Conservation (phyloP, 1,140 invertebrate genomes). For the Pseudachorutes palmiensis region DNA sequence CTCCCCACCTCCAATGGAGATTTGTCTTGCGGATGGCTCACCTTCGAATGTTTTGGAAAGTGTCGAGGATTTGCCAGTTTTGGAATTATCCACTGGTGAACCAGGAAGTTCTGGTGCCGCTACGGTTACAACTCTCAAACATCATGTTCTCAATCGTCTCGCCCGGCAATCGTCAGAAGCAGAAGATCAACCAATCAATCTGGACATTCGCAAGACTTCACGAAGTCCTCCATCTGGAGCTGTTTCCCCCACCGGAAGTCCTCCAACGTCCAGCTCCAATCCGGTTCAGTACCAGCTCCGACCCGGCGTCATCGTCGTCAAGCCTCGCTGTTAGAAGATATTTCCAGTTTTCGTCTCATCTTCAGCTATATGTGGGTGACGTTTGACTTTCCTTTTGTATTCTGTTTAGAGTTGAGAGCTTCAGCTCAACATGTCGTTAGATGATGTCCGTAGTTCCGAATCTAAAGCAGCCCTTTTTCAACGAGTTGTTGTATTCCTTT, state of each 20-base stretch:
- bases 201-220: conserved; percentile 35
- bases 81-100: background rate
- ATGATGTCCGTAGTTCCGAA: too few relatives aligned
- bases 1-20: conserved; percentile 29
- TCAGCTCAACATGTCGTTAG: too few relatives aligned
- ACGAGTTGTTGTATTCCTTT: too few relatives aligned
- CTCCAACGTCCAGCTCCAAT: conserved; percentile 38
- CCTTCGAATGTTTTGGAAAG: conserved; percentile 11
- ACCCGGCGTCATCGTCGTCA: conserved; percentile 77
- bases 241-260: conserved; percentile 45
- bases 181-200: conserved; percentile 35
- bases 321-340: conserved; percentile 50
- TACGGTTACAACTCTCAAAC: conserved; percentile 35
- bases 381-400: background rate
- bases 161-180: conserved; percentile 23
- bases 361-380: background rate
- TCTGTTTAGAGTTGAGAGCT: background rate
- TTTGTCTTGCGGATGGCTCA: conserved; percentile 26
- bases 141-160: conserved; percentile 32
- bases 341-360: background rate
- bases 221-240: conserved; percentile 49
- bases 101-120: conserved; percentile 25
- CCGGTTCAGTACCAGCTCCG: conserved; percentile 55
- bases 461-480: too few relatives aligned
- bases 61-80: background rate